phyloP scores from a whole-genome alignment of 2,888 invertebrate species.

The Orthosia incerta region DNA sequence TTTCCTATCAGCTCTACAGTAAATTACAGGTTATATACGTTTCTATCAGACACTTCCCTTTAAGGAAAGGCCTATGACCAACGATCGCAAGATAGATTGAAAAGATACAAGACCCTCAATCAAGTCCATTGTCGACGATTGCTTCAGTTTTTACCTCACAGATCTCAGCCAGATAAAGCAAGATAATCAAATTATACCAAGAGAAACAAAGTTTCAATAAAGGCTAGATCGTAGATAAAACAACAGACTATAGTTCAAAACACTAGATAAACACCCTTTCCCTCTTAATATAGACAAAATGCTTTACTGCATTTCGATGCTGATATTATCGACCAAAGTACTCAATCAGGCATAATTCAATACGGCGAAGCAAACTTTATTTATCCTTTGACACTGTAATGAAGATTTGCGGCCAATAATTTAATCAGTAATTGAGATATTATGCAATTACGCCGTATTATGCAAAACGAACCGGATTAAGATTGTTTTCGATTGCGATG shows the following conservation, averaged over 20 bases:
- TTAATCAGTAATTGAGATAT: conserved; percentile 58
- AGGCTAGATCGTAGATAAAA: conserved; percentile 57
- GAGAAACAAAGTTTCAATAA: conserved; percentile 51
- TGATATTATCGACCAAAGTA: conserved; percentile 37
- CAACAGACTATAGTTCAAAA: conserved; percentile 22
- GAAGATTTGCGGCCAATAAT: conserved; percentile 58
- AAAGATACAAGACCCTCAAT: conserved; percentile 33
- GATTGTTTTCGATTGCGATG: conserved; percentile 47
- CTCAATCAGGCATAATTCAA: conserved; percentile 40
- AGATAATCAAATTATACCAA: conserved; percentile 54
- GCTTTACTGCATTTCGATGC: conserved; percentile 35
- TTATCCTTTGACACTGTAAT: conserved; percentile 56
- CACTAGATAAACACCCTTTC: conserved; percentile 53
- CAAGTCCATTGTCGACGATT: conserved; percentile 35
- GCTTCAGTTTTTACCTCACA: conserved; percentile 44
- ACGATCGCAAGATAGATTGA: conserved; percentile 22
- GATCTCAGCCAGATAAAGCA: conserved; percentile 36
- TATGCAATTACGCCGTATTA: conserved; percentile 62
- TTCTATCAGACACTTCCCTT: neutral
- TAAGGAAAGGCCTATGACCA: neutral
- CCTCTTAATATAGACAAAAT: conserved; percentile 43
- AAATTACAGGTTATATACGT: neutral
- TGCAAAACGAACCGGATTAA: conserved; percentile 61
- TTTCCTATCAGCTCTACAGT: neutral
- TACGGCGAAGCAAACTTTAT: conserved; percentile 32